These are phyloP conservation scores for Serripes groenlandicus DNA, from an alignment of 2,888 invertebrate genomes.

Conservation along the genomic window DNA sequence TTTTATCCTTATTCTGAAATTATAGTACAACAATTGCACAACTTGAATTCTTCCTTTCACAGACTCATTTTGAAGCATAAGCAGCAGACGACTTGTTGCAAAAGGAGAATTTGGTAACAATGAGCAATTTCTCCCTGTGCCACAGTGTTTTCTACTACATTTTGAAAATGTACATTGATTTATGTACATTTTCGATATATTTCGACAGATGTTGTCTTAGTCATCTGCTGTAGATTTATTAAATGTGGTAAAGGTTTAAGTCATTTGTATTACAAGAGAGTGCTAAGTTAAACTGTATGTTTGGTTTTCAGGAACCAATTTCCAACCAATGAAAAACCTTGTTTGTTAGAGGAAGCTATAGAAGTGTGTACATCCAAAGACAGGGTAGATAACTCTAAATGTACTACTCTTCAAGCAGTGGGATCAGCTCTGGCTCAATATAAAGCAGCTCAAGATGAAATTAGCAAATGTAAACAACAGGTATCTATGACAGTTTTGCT, in stretches of 20 bases:
- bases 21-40: no score
- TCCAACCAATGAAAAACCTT: constrained; percentile 73
- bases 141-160: not conserved
- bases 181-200: no score
- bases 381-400: constrained; percentile 71
- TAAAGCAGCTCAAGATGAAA: constrained; percentile 78
- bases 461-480: constrained; percentile 72
- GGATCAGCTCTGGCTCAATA: constrained; percentile 74
- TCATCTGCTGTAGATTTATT: no score
- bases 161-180: no score
- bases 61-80: no score
- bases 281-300: no score
- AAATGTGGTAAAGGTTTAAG: no score
- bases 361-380: constrained; percentile 68
- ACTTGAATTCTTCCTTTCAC: no score
- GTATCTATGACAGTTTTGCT: constrained; percentile 43
- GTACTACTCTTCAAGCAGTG: constrained; percentile 73
- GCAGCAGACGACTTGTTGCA: no score
- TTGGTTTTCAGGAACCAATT: constrained; percentile 77
- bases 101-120: not conserved
- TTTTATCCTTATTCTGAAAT: no score
- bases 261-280: no score
- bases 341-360: constrained; percentile 76
- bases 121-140: not conserved
- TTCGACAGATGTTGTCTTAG: no score